A percentile compares a stretch with the other conserved stretches of the same genome.
These are phyloP conservation scores for Acrobasis suavella DNA, from an alignment of 2,888 invertebrate genomes.

Conservation along the genomic window DNA sequence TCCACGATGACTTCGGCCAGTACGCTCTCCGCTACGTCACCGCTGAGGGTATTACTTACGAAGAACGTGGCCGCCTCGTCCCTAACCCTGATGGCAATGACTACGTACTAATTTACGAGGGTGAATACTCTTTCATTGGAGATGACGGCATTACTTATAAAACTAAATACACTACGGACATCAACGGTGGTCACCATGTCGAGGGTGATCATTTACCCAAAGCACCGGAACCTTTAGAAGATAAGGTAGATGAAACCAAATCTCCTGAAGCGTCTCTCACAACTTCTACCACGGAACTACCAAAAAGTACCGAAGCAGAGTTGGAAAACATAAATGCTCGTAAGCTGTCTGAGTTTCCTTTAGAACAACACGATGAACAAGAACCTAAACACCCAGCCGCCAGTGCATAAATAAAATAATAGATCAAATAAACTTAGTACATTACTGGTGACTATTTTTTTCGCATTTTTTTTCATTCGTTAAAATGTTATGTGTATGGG, in stretches of 20 bases:
- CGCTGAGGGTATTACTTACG: conserved; percentile 36
- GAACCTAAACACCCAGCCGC: conserved; percentile 25
- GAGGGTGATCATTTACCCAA: conserved; percentile 37
- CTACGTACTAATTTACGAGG: conserved; percentile 37
- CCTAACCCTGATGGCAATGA: conserved; percentile 32
- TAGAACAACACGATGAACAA: conserved; percentile 16
- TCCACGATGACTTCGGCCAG: conserved; percentile 37
- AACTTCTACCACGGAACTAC: not conserved
- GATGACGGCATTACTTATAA: conserved; percentile 37
- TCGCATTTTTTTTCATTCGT: not conserved
- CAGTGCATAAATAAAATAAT: conserved; percentile 28
- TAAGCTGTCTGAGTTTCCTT: not conserved
- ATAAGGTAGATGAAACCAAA: conserved; percentile 3
- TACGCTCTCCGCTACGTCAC: conserved; percentile 41
- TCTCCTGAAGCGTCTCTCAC: conserved; percentile 16
- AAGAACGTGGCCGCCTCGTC: conserved; percentile 36
- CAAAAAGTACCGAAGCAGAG: conserved; percentile 1
- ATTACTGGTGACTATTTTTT: not conserved
- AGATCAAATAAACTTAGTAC: not conserved
- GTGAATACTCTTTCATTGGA: conserved; percentile 35
- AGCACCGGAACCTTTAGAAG: conserved; percentile 21
- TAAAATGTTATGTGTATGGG: no score
- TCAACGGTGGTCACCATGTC: conserved; percentile 30
- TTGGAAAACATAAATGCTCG: not conserved
- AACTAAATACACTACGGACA: conserved; percentile 37